Evolutionary conservation across 2,888 invertebrate genomes (phyloP), one percentile per base, ranked within the genome.

Genomic region (Drosophila cyrtoloma): DNA sequence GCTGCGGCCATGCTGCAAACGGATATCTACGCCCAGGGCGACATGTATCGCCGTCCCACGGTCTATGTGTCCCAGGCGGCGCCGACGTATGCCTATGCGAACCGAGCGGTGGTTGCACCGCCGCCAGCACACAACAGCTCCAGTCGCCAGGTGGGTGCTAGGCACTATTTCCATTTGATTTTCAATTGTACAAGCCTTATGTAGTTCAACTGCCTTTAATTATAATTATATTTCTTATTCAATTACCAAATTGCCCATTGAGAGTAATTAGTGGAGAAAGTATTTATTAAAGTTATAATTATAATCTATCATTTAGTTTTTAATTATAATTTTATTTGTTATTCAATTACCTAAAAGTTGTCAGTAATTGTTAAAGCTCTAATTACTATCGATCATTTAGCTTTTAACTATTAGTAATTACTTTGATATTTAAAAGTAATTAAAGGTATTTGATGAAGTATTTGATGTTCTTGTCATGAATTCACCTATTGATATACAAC

Each of bases 11-110:
- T 92, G 67, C 83, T 93, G 75, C 81, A 93, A 67, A 92, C 93
- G 69, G 93, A 93, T 44, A 93, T 93, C 57, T 93, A 93, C 51
- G 93, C 93, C 70, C 93, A 93, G 72, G 92, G 96, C 90, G 94
- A 95, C 59, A 94, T 95, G 81, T 97, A 95, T 93, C 95, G 95
- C 81, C 94, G 95, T 22, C 95, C 95, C 55, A 95, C 96, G 53
- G 96, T 96, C 55, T 96, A 96, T 92, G 96, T 96, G 52, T 96
- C 96, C 3, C 94, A 94, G 84, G 91, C 92, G 28, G 92, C 93
- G 57, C 93, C 93, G 39, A 93, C 93, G 50, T 93, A 93, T 60
- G 92, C 92, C 44, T 88, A 88, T 60, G 74, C 89, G 63, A 93
- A 93, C 79, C 92, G 93, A 14, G 92, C 93, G 39, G 93, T 93